phyloP scores from a whole-genome alignment of 1,140 invertebrate genomes.

The Scaptodrosophila lebanonensis region DNA sequence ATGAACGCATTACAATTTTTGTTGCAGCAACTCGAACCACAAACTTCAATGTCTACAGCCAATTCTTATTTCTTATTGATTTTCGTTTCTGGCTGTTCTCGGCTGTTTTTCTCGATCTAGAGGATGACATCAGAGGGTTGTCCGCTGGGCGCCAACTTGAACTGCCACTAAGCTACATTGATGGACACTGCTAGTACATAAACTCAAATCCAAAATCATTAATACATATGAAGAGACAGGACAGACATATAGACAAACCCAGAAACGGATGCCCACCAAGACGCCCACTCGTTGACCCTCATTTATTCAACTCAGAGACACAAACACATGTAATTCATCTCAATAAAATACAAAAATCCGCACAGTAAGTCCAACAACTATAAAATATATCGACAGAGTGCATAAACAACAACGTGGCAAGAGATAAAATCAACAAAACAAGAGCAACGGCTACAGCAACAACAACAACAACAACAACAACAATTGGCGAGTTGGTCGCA shows the following conservation, averaged over 20 bases:
- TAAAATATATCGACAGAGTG: conserved; percentile 46
- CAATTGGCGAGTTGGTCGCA: conserved; percentile 16
- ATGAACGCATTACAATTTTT: conserved; percentile 63
- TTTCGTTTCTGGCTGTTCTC: conserved; percentile 15
- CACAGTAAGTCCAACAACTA: conserved; percentile 44
- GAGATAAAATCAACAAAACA: conserved; percentile 15
- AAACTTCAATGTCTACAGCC: conserved; percentile 1
- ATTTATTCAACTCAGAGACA: conserved; percentile 35
- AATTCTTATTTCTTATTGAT: conserved; percentile 31
- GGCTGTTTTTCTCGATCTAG: too few species aligned
- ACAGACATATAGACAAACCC: background rate
- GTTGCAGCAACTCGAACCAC: conserved; percentile 9
- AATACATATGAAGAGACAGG: conserved; percentile 43
- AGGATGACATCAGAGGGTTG: too few species aligned
- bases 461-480: conserved; percentile 3
- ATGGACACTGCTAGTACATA: conserved; percentile 47
- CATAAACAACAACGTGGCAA: conserved; percentile 46
- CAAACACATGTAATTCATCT: conserved; percentile 58
- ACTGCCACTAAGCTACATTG: conserved; percentile 35
- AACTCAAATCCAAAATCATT: conserved; percentile 62
- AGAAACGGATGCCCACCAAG: background rate
- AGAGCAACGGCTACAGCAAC: conserved; percentile 6
- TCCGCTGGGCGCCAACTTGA: conserved; percentile 2
- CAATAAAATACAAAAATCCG: conserved; percentile 62
- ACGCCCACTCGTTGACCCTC: conserved; percentile 41